Evolutionary conservation across 1,140 invertebrate genomes (phyloP).

Genomic region (Heliconius eleuchia): DNA sequence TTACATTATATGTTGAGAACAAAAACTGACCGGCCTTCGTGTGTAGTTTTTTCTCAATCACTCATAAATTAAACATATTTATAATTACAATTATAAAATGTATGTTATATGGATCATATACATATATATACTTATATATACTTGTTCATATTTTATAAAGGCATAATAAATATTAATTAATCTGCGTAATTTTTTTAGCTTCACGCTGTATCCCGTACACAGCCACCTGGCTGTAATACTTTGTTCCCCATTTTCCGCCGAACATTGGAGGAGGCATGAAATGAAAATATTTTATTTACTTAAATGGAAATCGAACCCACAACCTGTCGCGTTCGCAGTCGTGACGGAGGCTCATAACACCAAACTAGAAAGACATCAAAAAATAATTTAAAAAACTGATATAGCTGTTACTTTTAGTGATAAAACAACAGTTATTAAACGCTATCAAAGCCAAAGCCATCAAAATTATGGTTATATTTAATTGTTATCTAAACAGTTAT

Average conservation of each 20-base stretch:
- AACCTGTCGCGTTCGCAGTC: too few species aligned
- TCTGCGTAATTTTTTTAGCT: too few species aligned
- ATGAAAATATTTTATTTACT: too few species aligned
- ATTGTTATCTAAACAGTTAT: background rate
- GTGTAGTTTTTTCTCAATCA: conserved; percentile 1
- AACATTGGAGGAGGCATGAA: too few species aligned
- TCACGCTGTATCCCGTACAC: too few species aligned
- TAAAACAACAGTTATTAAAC: background rate
- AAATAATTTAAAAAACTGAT: background rate
- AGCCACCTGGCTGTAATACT: too few species aligned
- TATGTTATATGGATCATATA: background rate
- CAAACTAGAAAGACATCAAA: background rate
- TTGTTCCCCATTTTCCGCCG: too few species aligned
- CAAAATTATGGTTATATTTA: background rate
- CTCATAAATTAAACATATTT: background rate
- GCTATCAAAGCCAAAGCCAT: background rate
- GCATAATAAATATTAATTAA: too few species aligned
- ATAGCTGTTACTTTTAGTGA: background rate
- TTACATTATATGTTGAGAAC: background rate
- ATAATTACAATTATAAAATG: background rate
- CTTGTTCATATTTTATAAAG: too few species aligned
- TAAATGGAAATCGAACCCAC: too few species aligned
- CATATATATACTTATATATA: background rate
- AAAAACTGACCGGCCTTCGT: background rate
- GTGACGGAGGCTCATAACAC: too few species aligned